Percentiles rank a stretch among this genome's conserved stretches.
Evolutionary conservation across 35 echinoderm and acorn worm species (phyloP).

Genomic region (Patiria miniata): DNA sequence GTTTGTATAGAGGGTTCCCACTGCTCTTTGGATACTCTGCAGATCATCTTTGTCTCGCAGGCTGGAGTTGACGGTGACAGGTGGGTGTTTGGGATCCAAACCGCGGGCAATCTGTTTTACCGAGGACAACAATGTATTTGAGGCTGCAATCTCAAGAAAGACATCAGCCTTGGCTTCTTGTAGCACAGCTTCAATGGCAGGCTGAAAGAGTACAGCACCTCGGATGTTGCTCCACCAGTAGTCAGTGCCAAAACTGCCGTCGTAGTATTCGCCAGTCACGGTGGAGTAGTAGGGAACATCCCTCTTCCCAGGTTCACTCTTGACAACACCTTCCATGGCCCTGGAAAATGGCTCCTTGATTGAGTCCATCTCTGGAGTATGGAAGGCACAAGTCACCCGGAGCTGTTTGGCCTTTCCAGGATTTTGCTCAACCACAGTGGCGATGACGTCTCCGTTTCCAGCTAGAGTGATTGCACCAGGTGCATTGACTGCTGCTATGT

Average conservation of each 20-base stretch:
- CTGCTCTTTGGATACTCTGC: conserved; percentile 48
- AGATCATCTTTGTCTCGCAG: conserved; percentile 79
- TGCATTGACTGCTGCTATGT: conserved; percentile 91
- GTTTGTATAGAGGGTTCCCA: conserved; percentile 56
- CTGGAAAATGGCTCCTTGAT: conserved; percentile 73
- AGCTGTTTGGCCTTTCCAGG: conserved; percentile 73
- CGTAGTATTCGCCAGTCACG: conserved; percentile 69
- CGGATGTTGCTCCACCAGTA: conserved; percentile 99
- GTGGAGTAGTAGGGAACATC: conserved; percentile 79
- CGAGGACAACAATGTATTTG: conserved; percentile 76
- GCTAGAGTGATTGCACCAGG: conserved; percentile 79
- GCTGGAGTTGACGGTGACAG: conserved; percentile 63
- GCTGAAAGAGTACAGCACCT: conserved; percentile 75
- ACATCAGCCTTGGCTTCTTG: conserved; percentile 64
- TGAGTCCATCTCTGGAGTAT: conserved; percentile 89
- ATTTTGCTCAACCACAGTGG: conserved; percentile 64
- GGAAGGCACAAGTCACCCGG: conserved; percentile 85
- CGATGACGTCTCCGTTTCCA: conserved; percentile 67
- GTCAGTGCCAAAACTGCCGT: conserved; percentile 76
- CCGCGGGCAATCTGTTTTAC: conserved; percentile 76
- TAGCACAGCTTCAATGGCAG: conserved; percentile 74
- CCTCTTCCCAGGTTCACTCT: conserved; percentile 52
- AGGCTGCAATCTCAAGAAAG: conserved; percentile 82
- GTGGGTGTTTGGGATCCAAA: conserved; percentile 39
- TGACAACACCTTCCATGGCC: conserved; percentile 78